Base-by-base conservation (phyloP, 2,888 invertebrate genomes). In the Amaurobius ferox region DNA sequence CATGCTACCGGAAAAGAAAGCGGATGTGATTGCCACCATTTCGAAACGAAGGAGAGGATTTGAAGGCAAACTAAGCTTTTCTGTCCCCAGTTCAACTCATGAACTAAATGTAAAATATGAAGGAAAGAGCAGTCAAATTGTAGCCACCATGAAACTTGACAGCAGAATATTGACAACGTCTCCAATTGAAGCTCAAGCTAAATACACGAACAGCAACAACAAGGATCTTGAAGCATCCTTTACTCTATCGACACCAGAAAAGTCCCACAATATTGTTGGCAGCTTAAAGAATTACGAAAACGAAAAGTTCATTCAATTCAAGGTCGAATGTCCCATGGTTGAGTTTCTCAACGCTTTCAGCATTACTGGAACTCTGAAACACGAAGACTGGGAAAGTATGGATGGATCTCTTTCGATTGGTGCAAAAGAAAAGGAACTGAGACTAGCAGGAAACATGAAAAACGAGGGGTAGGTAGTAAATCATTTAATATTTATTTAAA, bases 371-470 rank as follows among this genome's bases (percentile, higher is more conserved):
- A 79, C 68, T 23, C 29, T 87, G 30, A 79, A 74, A 19, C 30
- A 83, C 26, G 61, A 74, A 9, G 68, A 74, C 19, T 71, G 40
- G 9, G 72, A 64, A 40, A 28, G 62, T 0, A 61, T 74, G 44
- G 87, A 87, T 35, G 73, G 73, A 0, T 70, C 67, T 35, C 71
- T 87, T 1, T 72, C 76, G 1, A 67, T 87, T 11, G 44, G 55
- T 16, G 55, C 87, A 26, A 68, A 48, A 13, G 44, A 23, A 35
- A 79, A 83, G 35, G 79, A 87, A 74, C 16, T 87, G 23, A 30
- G 87, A 67, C 44, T 87, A 11, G 74, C 87, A 44, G 87, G 87
- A 87, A 87, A 83, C 32, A 83, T 87, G 79, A 83, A 83, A n/a
- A 83, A 64, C n/a, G 35, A 35, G 16, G 68, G 71, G 86, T 86